Base-by-base conservation (phyloP, 92 coral and sea anemone species). In the Porites divaricata region DNA sequence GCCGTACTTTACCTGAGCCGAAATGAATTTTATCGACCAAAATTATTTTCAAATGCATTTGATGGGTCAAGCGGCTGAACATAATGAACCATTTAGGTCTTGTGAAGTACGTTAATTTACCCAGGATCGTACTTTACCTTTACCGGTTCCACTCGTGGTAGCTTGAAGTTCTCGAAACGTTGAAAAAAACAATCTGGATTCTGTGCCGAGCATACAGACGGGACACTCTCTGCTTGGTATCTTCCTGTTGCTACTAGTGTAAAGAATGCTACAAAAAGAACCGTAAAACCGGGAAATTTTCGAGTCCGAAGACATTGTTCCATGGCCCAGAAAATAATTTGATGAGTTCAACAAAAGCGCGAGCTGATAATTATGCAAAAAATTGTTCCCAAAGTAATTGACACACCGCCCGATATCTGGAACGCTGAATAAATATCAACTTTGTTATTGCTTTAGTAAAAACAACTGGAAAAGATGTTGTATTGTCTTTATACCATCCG, bases 101-200 rank as follows among this genome's bases (percentile, higher is more conserved):
- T 35, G 45, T 35, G 45, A 35, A 4, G 0, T 4, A 35, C 28
- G 0, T 5, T 4, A 35, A 35, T 35, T 35, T 35, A 35, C 45
- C 45, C 45, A 35, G 45, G 58, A 19, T 53, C 54, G 9, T 25
- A 71, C 92, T 58, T 5, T 67, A 90, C 98, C 98, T 93, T 86
- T 17, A 91, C 78, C 2, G 98, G 98, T 12, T 93, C 89, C 35
- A 95, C 80, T 52, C 89, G 90, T 51, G 93, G 91, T 7, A 95
- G 83, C 67, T 86, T 87, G 19, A 91, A 80, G 8, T 78, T 70
- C 57, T 83, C 88, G 74, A 66, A 92, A 10, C 91, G 83, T 48
- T 87, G 67, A 62, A 90, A 83, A 76, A 64, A 93, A 65, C 93
- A 93, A 15, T 77, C 75, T 24, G 78, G 72, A 53, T 84, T 72